These are phyloP conservation scores for Helicorthomorpha holstii DNA, from an alignment of 1,140 invertebrate genomes.

Conservation along the genomic window DNA sequence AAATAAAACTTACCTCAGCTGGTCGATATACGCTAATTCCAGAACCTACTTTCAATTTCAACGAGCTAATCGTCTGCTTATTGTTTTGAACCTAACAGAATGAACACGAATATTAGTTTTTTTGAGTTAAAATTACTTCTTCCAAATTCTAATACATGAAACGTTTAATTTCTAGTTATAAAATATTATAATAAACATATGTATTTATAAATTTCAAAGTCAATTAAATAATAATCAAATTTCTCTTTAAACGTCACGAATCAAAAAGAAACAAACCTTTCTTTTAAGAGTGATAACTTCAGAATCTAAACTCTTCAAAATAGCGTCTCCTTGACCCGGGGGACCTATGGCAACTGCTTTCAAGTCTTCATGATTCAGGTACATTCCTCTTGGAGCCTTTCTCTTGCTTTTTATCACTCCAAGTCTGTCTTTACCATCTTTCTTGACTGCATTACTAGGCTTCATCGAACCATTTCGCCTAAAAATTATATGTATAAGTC, in stretches of 20 bases:
- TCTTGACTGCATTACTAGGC: constrained; percentile 42
- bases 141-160: too few relatives aligned
- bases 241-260: too few relatives aligned
- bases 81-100: constrained; percentile 88
- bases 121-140: too few relatives aligned
- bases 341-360: constrained; percentile 59
- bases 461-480: constrained; percentile 57
- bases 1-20: constrained; percentile 29
- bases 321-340: constrained; percentile 54
- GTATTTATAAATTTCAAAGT: too few relatives aligned
- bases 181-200: too few relatives aligned
- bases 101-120: too few relatives aligned
- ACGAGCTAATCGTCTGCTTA: constrained; percentile 73
- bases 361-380: constrained; percentile 91
- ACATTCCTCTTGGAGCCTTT: constrained; percentile 86
- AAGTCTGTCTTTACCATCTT: constrained; percentile 23
- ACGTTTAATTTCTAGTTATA: too few relatives aligned
- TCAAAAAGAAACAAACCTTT: constrained; percentile 63
- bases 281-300: constrained; percentile 84
- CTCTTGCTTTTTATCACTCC: constrained; percentile 48
- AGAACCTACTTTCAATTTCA: constrained; percentile 41
- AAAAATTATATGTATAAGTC: constrained; percentile 14
- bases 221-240: too few relatives aligned
- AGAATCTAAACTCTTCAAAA: constrained; percentile 76
- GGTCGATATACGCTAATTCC: constrained; percentile 56